Evolutionary conservation across 2,113 vertebrate species (phyloP), one percentile per base, ranked within the genome.

Genomic region (Cebidichthys violaceus): DNA sequence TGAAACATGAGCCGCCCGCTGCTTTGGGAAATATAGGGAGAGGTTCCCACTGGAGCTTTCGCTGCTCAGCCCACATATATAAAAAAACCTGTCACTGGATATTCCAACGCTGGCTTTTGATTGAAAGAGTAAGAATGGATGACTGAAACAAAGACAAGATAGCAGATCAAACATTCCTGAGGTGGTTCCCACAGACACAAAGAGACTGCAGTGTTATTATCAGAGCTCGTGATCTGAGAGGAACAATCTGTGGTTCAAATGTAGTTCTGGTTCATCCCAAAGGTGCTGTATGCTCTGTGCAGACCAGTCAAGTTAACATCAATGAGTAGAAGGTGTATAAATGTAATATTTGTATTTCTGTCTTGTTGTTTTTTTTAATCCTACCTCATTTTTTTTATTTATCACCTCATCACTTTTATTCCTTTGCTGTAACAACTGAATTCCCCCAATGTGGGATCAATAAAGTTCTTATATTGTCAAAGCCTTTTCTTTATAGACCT

Each of bases 1-100:
- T 61, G 88, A 84, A 90, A 92, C 45, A 29, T 31, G 88, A 89
- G 81, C 41, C 2, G 45, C 20, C 2, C 2, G 45, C 20, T 1
- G 4, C 75, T 79, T 45, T 67, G 24, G 54, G 50, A 22, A 9
- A 60, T 33, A 39, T 60, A 75, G 0, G 35, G 61, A 65, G 18
- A 61, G 31, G 45, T 43, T 66, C 74, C 65, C 45, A 75, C 45
- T 9, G 39, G n/a, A 6, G 67, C 37, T 69, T 68, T 77, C 41
- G 35, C 55, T 39, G 43, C 43, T 68, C 8, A 20, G 67, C 69
- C 50, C 61, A 73, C 31, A 79, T 29, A 18, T 6, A 13, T n/a
- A 67, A 24, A 27, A 45, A 45, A 43, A 45, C 0, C 43, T 61
- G n/a, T 57, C 69, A 86, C 71, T 31, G 47, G 82, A 91, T 76